Percentiles rank a stretch among this genome's conserved stretches.
Conservation (phyloP, 1,140 invertebrate genomes). For the Drosophila parabipectinata region DNA sequence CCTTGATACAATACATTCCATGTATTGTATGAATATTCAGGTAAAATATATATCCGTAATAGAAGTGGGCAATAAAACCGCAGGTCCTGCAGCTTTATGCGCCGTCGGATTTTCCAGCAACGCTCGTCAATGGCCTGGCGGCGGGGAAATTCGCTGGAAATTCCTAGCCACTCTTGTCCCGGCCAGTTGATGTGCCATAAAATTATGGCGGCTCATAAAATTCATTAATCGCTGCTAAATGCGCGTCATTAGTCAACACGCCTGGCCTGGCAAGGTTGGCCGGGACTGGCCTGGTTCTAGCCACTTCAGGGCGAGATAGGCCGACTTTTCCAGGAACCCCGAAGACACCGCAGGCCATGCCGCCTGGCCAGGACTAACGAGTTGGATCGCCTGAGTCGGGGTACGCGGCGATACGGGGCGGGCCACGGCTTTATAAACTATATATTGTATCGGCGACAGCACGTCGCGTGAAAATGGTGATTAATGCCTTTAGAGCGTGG, state of each 20-base stretch:
- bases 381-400: slow-evolving; percentile 19
- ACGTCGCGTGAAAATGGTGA: slow-evolving; percentile 78
- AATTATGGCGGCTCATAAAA: slow-evolving; percentile 81
- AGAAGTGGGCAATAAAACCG: slow-evolving; percentile 70
- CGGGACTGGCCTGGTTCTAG: slow-evolving; percentile 12
- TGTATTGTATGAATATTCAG: slow-evolving; percentile 3
- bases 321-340: slow-evolving; percentile 69
- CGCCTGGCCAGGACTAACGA: slow-evolving; percentile 47
- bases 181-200: slow-evolving; percentile 77
- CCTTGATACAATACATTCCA: background rate
- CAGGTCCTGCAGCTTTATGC: slow-evolving; percentile 48
- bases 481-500: slow-evolving; percentile 77
- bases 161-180: slow-evolving; percentile 46
- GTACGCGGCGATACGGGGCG: slow-evolving; percentile 11
- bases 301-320: slow-evolving; percentile 1
- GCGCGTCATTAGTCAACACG: slow-evolving; percentile 81
- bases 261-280: slow-evolving; percentile 33
- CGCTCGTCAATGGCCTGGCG: slow-evolving; percentile 57
- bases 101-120: slow-evolving; percentile 37
- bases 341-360: slow-evolving; percentile 24
- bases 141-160: slow-evolving; percentile 76
- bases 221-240: slow-evolving; percentile 82
- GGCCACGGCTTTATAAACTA: background rate
- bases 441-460: slow-evolving; percentile 38
- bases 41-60: slow-evolving; percentile 16